Base-by-base conservation (phyloP, 1,140 invertebrate species). In the Lepidotrigona ventralis region DNA sequence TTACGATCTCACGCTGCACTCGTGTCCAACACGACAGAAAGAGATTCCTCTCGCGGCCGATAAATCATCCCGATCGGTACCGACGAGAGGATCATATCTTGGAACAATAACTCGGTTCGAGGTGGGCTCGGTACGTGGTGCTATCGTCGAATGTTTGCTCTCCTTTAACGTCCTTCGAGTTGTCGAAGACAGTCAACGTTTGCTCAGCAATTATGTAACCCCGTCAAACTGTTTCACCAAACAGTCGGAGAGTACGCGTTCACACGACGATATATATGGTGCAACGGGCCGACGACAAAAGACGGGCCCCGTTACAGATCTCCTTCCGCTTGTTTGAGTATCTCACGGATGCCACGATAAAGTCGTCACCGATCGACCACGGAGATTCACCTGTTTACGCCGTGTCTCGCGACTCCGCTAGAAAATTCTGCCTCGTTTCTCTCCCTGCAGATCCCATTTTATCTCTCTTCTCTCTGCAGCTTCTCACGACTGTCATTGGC, bases 161-260 rank as follows among this genome's bases (percentile, higher is more conserved):
- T 85, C 74, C 85, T 89, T 89, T 88, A 89, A 84, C 81, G 79
- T 86, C 51, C 76, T 69, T 69, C 73, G 81, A 54, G 71, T 80
- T 77, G 85, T 83, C 84, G 86, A 90, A 91, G 91, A 92, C 91
- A 92, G 91, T 92, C 91, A 92, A 92, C 90, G 91, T 92, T 92
- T 92, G 85, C 91, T 90, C 85, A 85, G 87, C 86, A 92, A 92
- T 92, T 92, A 92, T 92, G 91, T 92, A 92, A 92, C 75, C 82
- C 87, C 86, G 90, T 92, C 91, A 92, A 92, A 92, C 91, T 92
- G 88, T 92, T 92, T 92, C 90, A 92, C 91, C 91, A 92, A 92
- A 92, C 89, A 92, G 82, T 85, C 81, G 86, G 79, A 71, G 75
- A 88, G 84, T 75, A 80, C 80, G 79, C 86, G 90, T 92, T 92